Percentiles rank a stretch among this genome's conserved stretches.
Conservation (phyloP, 2,797 vertebrate species). For the Naso thynnoides region DNA sequence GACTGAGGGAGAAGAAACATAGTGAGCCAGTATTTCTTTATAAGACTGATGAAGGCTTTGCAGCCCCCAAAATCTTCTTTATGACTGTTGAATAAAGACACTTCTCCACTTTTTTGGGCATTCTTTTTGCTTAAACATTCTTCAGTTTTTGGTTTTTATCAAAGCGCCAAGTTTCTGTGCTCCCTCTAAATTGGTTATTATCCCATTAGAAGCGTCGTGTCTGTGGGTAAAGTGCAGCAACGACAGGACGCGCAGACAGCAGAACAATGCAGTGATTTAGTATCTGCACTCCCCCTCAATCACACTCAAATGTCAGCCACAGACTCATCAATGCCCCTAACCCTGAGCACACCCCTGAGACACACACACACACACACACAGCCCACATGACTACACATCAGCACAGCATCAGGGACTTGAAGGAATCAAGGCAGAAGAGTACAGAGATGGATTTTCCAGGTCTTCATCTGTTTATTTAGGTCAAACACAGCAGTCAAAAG, state of each 20-base stretch:
- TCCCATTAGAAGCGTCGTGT: constrained; percentile 60
- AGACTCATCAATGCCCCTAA: constrained; percentile 74
- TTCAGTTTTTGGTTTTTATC: constrained; percentile 32
- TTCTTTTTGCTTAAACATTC: constrained; percentile 41
- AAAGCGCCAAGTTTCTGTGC: constrained; percentile 46
- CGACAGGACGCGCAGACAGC: constrained; percentile 63
- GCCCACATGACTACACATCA: constrained; percentile 59
- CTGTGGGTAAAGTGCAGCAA: constrained; percentile 58
- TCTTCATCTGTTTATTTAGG: constrained; percentile 22
- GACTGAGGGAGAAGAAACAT: constrained; percentile 27
- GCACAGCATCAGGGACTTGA: constrained; percentile 17
- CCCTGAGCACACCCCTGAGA: constrained; percentile 67
- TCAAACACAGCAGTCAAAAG: constrained; percentile 19
- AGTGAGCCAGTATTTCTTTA: constrained; percentile 54
- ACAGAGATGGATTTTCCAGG: constrained; percentile 47
- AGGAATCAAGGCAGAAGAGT: constrained; percentile 6
- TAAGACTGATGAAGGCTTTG: constrained; percentile 61
- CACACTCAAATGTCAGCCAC: constrained; percentile 77
- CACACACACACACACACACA: constrained; percentile 40
- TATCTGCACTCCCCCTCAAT: constrained; percentile 70
- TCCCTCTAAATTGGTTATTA: constrained; percentile 71
- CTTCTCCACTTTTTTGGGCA: constrained; percentile 44
- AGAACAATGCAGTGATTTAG: constrained; percentile 77
- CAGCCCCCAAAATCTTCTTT: constrained; percentile 56
- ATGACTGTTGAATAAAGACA: constrained; percentile 56